Percentiles rank a stretch among this genome's conserved stretches.
Evolutionary conservation across 1,140 invertebrate species (phyloP).

Genomic region (Cyclargus thomasi): DNA sequence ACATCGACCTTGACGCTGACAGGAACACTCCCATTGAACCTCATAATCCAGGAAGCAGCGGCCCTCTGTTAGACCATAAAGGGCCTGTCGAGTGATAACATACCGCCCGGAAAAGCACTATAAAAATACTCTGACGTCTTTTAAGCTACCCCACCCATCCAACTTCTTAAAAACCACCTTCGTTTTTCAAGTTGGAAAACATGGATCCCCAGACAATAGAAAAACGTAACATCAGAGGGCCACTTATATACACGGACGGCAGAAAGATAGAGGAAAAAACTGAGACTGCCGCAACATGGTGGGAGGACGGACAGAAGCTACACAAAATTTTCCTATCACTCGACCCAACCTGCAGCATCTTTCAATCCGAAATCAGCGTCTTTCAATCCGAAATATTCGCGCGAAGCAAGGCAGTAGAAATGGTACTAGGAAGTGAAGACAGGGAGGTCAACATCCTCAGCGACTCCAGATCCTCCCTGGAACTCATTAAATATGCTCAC

Average conservation of each 20-base stretch:
- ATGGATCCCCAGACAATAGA: not conserved
- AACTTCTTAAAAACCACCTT: not conserved
- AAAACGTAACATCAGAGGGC: not conserved
- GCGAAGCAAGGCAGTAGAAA: constrained; percentile 18
- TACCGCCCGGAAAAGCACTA: constrained; percentile 19
- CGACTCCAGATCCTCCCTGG: constrained; percentile 29
- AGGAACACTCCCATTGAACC: constrained; percentile 25
- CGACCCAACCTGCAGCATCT: constrained; percentile 4
- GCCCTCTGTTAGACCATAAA: constrained; percentile 24
- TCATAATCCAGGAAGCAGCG: constrained; percentile 26
- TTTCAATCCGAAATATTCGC: constrained; percentile 27
- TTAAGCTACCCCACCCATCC: not conserved
- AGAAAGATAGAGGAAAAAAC: too few species aligned
- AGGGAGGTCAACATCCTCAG: constrained; percentile 19
- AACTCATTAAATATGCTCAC: too few species aligned
- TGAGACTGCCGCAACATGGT: constrained; percentile 5
- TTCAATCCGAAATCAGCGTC: too few species aligned
- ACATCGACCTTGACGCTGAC: constrained; percentile 24
- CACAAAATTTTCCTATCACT: constrained; percentile 1
- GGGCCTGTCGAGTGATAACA: constrained; percentile 18
- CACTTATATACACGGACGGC: constrained; percentile 13
- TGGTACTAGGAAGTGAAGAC: not conserved
- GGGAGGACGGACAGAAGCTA: constrained; percentile 2
- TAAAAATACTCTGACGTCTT: not conserved
- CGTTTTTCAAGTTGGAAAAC: not conserved